phyloP scores from a whole-genome alignment of 2,888 invertebrate genomes.

The Plebejus argus region DNA sequence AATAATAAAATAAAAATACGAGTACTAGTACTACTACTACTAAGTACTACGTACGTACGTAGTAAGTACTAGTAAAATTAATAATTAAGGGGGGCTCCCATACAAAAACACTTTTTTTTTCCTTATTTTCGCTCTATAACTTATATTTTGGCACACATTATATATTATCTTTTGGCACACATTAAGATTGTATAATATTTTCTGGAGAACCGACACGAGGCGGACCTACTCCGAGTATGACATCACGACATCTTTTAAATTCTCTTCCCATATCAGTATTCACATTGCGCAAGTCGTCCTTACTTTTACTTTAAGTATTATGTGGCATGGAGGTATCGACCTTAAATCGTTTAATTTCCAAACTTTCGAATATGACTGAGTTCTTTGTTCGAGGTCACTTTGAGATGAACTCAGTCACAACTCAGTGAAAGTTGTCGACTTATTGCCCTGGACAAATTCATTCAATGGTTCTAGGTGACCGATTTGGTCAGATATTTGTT shows the following conservation, averaged over 20 bases:
- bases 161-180: too few species aligned
- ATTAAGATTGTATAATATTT: not conserved
- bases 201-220: not conserved
- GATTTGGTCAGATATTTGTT: not conserved
- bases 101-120: too few species aligned
- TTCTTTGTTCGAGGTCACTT: constrained; percentile 27
- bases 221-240: not conserved
- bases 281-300: constrained; percentile 19
- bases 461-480: constrained; percentile 3
- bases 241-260: not conserved
- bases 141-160: too few species aligned
- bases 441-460: not conserved
- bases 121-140: too few species aligned
- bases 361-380: constrained; percentile 27
- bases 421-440: constrained; percentile 11
- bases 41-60: too few species aligned
- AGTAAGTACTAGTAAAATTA: too few species aligned
- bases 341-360: constrained; percentile 30
- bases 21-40: too few species aligned
- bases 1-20: too few species aligned
- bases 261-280: not conserved
- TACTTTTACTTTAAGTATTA: constrained; percentile 25
- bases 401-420: constrained; percentile 19
- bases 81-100: too few species aligned
- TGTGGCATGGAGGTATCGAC: constrained; percentile 20